phyloP scores from a whole-genome alignment of 2,888 invertebrate species.

The Lasioglossum zephyrum region DNA sequence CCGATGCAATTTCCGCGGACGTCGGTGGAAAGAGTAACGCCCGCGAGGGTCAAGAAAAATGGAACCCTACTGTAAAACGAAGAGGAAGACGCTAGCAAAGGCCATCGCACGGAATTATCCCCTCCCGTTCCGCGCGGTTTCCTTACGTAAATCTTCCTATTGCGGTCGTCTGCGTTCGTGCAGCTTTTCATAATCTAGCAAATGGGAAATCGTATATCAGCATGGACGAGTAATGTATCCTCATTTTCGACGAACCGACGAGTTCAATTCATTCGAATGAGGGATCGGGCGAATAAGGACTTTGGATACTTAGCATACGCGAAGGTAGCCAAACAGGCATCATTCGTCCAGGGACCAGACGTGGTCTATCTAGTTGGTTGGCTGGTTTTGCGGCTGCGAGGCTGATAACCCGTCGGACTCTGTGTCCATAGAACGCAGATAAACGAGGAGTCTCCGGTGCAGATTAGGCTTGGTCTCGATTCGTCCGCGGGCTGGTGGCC shows the following conservation, averaged over 20 bases:
- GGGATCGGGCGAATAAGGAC: not conserved
- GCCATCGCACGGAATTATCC: conserved; percentile 37
- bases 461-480: conserved; percentile 49
- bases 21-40: conserved; percentile 57
- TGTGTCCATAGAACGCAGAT: conserved; percentile 54
- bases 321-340: not conserved
- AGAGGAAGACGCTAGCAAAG: not conserved
- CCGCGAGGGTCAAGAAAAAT: conserved; percentile 40
- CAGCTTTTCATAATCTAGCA: not conserved
- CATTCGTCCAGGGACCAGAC: not conserved
- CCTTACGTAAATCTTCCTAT: not conserved
- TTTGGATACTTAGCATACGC: not conserved
- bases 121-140: not conserved
- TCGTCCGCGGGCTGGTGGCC: conserved; percentile 26
- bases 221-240: not conserved
- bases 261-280: not conserved
- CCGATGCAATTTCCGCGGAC: conserved; percentile 63
- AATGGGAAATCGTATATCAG: not conserved
- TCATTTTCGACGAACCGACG: not conserved
- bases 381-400: not conserved
- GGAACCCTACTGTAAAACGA: conserved; percentile 23
- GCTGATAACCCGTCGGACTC: conserved; percentile 41
- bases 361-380: not conserved
- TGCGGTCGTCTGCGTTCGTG: not conserved
- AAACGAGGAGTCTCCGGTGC: conserved; percentile 51